phyloP scores from a whole-genome alignment of 2,797 vertebrate genomes.

The Buceros bicornis region DNA sequence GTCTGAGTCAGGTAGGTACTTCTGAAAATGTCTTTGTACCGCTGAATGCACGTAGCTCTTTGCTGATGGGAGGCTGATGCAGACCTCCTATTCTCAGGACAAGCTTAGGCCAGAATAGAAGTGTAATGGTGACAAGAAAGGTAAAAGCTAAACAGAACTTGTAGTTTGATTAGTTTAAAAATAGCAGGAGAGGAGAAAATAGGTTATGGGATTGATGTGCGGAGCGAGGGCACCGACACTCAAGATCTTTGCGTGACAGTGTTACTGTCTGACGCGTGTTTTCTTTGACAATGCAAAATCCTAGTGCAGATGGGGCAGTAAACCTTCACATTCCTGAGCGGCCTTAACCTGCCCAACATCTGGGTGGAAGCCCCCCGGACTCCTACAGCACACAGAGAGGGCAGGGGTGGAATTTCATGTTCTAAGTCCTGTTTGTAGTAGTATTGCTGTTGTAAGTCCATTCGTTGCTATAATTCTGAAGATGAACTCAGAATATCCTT shows the following conservation, averaged over 20 bases:
- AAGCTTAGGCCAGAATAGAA: background rate
- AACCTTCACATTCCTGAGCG: fast-evolving
- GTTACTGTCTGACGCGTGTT: fast-evolving
- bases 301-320: background rate
- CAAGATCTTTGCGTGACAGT: background rate
- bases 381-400: fast-evolving
- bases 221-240: background rate
- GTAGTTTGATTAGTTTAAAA: background rate
- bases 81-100: background rate
- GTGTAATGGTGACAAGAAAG: background rate
- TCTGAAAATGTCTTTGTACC: background rate
- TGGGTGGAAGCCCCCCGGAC: background rate
- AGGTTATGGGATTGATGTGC: background rate
- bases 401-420: background rate
- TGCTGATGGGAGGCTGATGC: fast-evolving
- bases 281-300: fast-evolving
- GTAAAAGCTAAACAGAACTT: background rate
- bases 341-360: fast-evolving
- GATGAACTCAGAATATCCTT: background rate
- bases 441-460: fast-evolving
- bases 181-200: background rate
- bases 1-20: background rate
- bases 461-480: background rate
- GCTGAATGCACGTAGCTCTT: fast-evolving
- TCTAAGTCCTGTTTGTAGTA: background rate